A percentile compares a stretch with the other conserved stretches of the same genome.
phyloP scores from a whole-genome alignment of 2,113 vertebrate genomes.

The Hypocryptadius cinnamomeus region DNA sequence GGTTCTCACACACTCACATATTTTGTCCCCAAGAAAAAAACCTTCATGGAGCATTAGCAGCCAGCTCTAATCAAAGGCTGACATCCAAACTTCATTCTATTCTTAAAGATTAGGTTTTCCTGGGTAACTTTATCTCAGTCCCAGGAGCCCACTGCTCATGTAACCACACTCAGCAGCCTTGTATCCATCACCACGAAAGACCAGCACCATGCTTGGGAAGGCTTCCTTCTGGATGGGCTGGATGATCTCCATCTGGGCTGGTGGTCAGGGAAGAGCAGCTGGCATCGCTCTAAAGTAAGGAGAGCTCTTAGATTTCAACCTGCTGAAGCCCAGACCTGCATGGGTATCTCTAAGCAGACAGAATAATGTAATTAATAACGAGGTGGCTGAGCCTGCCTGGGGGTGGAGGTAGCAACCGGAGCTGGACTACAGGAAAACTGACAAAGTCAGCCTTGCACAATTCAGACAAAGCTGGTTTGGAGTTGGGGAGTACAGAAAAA shows the following conservation, averaged over 20 bases:
- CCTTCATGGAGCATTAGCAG: background rate
- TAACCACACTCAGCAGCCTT: background rate
- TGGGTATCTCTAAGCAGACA: background rate
- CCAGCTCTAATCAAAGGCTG: background rate
- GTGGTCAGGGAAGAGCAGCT: background rate
- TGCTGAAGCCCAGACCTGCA: background rate
- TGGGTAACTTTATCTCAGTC: background rate
- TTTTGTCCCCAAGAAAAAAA: background rate
- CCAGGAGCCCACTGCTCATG: background rate
- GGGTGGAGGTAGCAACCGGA: background rate
- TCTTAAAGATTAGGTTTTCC: background rate
- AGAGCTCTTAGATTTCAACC: background rate
- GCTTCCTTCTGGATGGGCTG: background rate
- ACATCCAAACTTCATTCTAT: background rate
- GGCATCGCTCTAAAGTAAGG: background rate
- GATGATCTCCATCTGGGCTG: background rate
- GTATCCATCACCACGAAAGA: background rate
- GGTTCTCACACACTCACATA: accelerated
- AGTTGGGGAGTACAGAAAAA: background rate
- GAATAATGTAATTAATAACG: background rate
- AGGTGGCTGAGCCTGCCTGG: background rate
- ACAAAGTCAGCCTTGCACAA: background rate
- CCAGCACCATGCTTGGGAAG: background rate
- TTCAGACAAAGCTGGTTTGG: background rate
- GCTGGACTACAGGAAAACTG: background rate